Percentiles rank a stretch among this genome's conserved stretches.
Evolutionary conservation across 2,888 invertebrate genomes (phyloP).

Genomic region (Drosophila neutralis): DNA sequence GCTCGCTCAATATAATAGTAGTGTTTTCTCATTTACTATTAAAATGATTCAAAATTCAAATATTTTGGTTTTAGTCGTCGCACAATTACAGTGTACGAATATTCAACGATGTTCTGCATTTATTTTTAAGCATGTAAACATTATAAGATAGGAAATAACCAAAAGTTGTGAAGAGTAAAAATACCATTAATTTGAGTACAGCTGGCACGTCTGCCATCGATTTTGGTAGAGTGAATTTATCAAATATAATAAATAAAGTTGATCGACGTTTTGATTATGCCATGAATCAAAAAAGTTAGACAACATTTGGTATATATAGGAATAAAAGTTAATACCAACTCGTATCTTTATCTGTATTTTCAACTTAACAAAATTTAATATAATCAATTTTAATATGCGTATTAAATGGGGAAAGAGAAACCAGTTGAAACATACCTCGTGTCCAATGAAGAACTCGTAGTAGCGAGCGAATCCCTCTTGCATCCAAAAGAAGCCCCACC

Average conservation of each 20-base stretch:
- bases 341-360: neutral
- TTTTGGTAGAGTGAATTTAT: neutral
- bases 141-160: neutral
- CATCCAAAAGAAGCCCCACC: constrained; percentile 87
- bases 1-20: neutral
- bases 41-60: neutral
- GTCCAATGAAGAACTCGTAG: constrained; percentile 87
- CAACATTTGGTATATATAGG: neutral
- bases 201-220: neutral
- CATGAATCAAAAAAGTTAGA: neutral
- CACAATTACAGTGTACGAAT: neutral
- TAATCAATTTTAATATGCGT: neutral
- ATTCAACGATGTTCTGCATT: neutral
- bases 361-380: neutral
- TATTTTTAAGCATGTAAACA: no score
- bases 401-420: neutral
- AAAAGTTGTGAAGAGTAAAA: neutral
- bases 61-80: neutral
- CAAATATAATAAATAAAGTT: neutral
- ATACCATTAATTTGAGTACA: neutral
- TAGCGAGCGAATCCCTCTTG: constrained; percentile 89
- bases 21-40: no score
- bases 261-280: neutral
- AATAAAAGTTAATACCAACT: neutral
- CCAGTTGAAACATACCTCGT: constrained; percentile 75